Evolutionary conservation across 2,797 vertebrate genomes (phyloP).

Genomic region (Epinephelus coioides): DNA sequence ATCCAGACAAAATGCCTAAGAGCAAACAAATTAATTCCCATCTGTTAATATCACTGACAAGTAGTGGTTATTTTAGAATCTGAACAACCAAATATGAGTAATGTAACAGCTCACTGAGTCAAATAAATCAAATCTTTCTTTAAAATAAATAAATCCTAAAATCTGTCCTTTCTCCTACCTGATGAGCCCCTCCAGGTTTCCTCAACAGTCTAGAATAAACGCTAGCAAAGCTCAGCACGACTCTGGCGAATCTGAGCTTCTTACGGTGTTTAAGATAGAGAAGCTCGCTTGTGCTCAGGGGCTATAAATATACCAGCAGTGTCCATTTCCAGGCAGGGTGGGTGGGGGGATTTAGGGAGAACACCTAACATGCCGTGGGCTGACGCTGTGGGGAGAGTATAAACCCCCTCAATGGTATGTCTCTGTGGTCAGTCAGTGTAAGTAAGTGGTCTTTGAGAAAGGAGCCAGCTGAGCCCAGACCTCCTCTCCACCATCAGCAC

Average conservation of each 20-base stretch:
- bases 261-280: conserved; percentile 77
- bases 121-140: neutral
- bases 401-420: conserved; percentile 50
- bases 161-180: conserved; percentile 70
- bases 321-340: conserved; percentile 82
- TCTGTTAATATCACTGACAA: neutral
- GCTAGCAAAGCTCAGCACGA: conserved; percentile 44
- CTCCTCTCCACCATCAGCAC: conserved; percentile 39
- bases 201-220: conserved; percentile 54
- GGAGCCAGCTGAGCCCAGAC: conserved; percentile 55
- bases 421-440: conserved; percentile 53
- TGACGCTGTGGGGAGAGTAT: conserved; percentile 53
- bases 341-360: conserved; percentile 43
- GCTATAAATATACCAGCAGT: conserved; percentile 88
- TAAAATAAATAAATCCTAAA: neutral
- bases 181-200: conserved; percentile 44
- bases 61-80: conserved; percentile 3
- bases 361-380: conserved; percentile 68
- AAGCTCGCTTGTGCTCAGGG: conserved; percentile 66
- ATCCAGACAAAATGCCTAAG: no score
- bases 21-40: no score
- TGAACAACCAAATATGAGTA: neutral
- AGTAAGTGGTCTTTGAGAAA: conserved; percentile 56
- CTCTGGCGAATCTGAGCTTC: conserved; percentile 52
- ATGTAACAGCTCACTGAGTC: neutral